Evolutionary conservation across 2,888 invertebrate genomes (phyloP).

Genomic region (Ennomos erosarius): DNA sequence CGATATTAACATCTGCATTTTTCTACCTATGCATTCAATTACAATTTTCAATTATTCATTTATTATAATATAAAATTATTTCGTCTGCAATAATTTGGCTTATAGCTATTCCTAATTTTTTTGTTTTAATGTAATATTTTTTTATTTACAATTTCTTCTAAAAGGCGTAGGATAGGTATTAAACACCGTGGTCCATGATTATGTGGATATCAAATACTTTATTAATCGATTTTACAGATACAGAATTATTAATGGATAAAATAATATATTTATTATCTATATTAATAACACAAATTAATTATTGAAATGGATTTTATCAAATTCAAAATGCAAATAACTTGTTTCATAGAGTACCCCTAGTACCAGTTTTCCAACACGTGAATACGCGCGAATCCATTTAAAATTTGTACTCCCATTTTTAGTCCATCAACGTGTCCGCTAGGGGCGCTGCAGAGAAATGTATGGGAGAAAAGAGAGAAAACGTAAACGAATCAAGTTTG

Average conservation of each 20-base stretch:
- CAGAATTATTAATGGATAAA: too few relatives aligned
- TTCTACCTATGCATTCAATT: constrained; percentile 4
- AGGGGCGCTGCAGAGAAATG: too few relatives aligned
- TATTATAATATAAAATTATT: constrained; percentile 39
- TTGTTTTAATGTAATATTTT: constrained; percentile 54
- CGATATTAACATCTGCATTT: constrained; percentile 11
- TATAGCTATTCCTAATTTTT: constrained; percentile 36
- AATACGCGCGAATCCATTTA: too few relatives aligned
- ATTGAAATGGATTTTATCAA: constrained; percentile 1
- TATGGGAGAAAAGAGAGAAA: too few relatives aligned
- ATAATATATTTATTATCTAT: too few relatives aligned
- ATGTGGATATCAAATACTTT: constrained; percentile 30
- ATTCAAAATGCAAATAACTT: background rate
- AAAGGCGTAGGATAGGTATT: constrained; percentile 66
- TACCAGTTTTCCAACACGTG: too few relatives aligned
- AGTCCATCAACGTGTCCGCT: too few relatives aligned
- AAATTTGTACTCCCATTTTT: too few relatives aligned
- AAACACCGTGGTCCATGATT: constrained; percentile 70
- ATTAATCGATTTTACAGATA: too few relatives aligned
- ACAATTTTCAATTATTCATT: constrained; percentile 1
- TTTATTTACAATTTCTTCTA: constrained; percentile 61
- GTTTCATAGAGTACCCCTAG: too few relatives aligned
- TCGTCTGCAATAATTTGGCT: constrained; percentile 53
- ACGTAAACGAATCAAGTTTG: too few relatives aligned
- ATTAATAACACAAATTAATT: background rate